Percentiles rank a stretch among this genome's conserved stretches.
Conservation (phyloP, 2,888 invertebrate species). For the Agonopterix heracliana region DNA sequence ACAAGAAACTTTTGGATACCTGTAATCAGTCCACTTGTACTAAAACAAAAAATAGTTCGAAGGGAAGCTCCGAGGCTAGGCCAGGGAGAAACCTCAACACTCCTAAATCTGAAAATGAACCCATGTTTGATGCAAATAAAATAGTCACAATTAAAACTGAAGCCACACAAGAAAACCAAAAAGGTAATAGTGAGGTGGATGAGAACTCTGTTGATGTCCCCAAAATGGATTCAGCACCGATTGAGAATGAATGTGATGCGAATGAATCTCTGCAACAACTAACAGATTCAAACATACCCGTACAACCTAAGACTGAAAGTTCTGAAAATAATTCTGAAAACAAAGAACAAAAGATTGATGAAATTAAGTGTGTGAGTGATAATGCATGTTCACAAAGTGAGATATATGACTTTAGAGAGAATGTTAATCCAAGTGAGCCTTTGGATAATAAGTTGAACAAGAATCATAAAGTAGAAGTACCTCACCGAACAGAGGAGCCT, state of each 20-base stretch:
- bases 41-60: slow-evolving; percentile 45
- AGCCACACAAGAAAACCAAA: slow-evolving; percentile 29
- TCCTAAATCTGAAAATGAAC: slow-evolving; percentile 48
- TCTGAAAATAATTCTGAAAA: slow-evolving; percentile 31
- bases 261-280: slow-evolving; percentile 58
- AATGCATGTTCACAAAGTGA: slow-evolving; percentile 62
- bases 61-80: slow-evolving; percentile 41
- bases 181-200: slow-evolving; percentile 29
- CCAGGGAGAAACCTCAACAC: slow-evolving; percentile 41
- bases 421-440: slow-evolving; percentile 67
- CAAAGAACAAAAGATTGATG: slow-evolving; percentile 43
- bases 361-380: slow-evolving; percentile 47
- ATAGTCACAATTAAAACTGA: slow-evolving; percentile 36
- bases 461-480: slow-evolving; percentile 51
- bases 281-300: slow-evolving; percentile 30
- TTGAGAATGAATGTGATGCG: slow-evolving; percentile 43
- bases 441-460: slow-evolving; percentile 59
- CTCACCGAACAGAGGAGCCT: slow-evolving; percentile 50
- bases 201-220: slow-evolving; percentile 29
- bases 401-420: slow-evolving; percentile 69
- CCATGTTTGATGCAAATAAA: slow-evolving; percentile 37
- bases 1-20: slow-evolving; percentile 71
- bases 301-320: slow-evolving; percentile 31
- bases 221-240: slow-evolving; percentile 34
- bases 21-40: slow-evolving; percentile 40